A percentile compares a stretch with the other conserved stretches of the same genome.
Conservation (phyloP, 2,113 vertebrate genomes). For the Dicaeum eximium region DNA sequence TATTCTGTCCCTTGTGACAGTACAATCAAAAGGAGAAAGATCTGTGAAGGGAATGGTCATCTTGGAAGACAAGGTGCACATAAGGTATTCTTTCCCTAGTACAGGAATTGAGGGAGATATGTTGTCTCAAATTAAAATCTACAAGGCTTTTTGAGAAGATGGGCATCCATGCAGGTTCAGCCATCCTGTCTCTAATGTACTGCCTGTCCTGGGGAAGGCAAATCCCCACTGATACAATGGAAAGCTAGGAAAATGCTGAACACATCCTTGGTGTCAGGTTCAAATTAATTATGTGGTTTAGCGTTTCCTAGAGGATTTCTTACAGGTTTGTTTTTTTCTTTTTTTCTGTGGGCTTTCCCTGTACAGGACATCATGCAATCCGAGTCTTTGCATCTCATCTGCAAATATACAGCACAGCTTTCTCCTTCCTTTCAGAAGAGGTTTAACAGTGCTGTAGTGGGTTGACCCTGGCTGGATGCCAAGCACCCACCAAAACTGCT, state of each 20-base stretch:
- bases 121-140: background rate
- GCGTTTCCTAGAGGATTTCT: background rate
- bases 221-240: background rate
- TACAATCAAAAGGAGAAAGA: background rate
- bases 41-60: background rate
- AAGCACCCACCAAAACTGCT: background rate
- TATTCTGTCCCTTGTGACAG: background rate
- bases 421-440: background rate
- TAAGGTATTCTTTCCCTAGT: background rate
- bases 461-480: background rate
- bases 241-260: background rate
- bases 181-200: background rate
- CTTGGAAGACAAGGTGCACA: background rate
- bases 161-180: background rate
- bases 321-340: too few relatives aligned
- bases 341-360: background rate
- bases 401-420: background rate
- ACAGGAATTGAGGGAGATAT: background rate
- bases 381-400: background rate
- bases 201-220: background rate
- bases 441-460: background rate
- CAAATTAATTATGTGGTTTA: background rate
- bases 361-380: background rate
- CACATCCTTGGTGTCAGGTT: background rate
- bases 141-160: background rate